Evolutionary conservation across 2,113 vertebrate species (phyloP).

Genomic region (Proterorhinus semilunaris): DNA sequence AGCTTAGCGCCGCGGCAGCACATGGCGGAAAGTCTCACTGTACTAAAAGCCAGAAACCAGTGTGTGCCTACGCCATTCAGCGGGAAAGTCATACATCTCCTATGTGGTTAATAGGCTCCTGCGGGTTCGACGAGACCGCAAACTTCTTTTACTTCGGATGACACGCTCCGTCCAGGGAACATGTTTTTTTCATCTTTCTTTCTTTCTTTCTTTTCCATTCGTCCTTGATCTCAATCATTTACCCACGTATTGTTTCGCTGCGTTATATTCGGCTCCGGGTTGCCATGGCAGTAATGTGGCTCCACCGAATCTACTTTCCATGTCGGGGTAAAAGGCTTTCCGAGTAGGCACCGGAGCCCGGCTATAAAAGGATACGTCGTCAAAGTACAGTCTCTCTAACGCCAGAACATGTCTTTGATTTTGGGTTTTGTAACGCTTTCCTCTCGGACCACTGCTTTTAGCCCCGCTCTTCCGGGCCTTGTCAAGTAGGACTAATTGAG

Average conservation of each 20-base stretch:
- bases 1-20: constrained; percentile 58
- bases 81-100: constrained; percentile 60
- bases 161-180: constrained; percentile 51
- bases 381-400: constrained; percentile 11
- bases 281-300: constrained; percentile 69
- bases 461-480: constrained; percentile 33
- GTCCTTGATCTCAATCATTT: constrained; percentile 58
- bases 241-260: constrained; percentile 51
- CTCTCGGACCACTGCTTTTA: constrained; percentile 56
- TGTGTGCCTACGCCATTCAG: constrained; percentile 51
- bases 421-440: constrained; percentile 31
- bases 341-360: constrained; percentile 21
- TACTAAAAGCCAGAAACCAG: constrained; percentile 25
- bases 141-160: constrained; percentile 63
- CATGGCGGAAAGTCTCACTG: constrained; percentile 38
- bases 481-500: constrained; percentile 67
- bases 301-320: constrained; percentile 51
- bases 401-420: constrained; percentile 57
- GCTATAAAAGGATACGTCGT: constrained; percentile 34
- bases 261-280: constrained; percentile 57
- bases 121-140: constrained; percentile 60
- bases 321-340: constrained; percentile 57
- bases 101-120: constrained; percentile 72
- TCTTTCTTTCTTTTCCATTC: not conserved
- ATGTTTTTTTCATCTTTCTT: not conserved